These are phyloP conservation scores for Chelon auratus DNA, from an alignment of 2,797 vertebrate genomes.

Conservation along the genomic window DNA sequence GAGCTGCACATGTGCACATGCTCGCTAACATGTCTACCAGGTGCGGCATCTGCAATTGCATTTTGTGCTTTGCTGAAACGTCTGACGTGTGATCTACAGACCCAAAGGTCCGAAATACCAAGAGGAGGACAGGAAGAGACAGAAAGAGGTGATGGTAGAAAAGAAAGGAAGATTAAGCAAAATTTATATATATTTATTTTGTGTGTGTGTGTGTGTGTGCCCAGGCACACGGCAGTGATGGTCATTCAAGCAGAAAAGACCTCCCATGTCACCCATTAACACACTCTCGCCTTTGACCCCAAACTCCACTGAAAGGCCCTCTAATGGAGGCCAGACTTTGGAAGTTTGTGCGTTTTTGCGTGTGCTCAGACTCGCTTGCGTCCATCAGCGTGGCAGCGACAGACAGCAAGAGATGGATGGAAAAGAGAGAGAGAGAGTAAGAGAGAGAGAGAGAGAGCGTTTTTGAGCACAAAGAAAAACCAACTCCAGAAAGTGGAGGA, in stretches of 20 bases:
- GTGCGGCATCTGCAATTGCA: slow-evolving; percentile 74
- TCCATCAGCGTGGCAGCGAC: slow-evolving; percentile 27
- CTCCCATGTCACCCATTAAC: slow-evolving; percentile 83
- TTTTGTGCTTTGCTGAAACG: slow-evolving; percentile 69
- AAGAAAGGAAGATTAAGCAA: slow-evolving; percentile 3
- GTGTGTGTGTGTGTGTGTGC: slow-evolving; percentile 4
- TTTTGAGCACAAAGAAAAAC: slow-evolving; percentile 65
- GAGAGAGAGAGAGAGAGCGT: slow-evolving; percentile 23
- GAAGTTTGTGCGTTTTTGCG: slow-evolving; percentile 45
- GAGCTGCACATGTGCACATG: slow-evolving; percentile 44
- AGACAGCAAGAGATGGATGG: slow-evolving; percentile 15
- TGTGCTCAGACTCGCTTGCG: slow-evolving; percentile 40
- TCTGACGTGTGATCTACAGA: slow-evolving; percentile 76
- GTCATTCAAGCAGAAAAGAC: slow-evolving; percentile 81
- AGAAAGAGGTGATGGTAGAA: slow-evolving; percentile 20
- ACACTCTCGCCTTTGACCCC: slow-evolving; percentile 79
- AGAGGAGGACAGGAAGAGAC: slow-evolving; percentile 26
- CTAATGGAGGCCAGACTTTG: slow-evolving; percentile 82
- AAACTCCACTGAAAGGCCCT: slow-evolving; percentile 66
- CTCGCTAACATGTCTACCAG: slow-evolving; percentile 76
- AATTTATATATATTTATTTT: slow-evolving; percentile 32
- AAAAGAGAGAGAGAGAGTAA: neutral
- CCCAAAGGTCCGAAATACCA: slow-evolving; percentile 45
- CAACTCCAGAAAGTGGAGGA: slow-evolving; percentile 75
- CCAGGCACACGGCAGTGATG: slow-evolving; percentile 60